These are phyloP conservation scores for Megaceryle alcyon DNA, from an alignment of 2,797 vertebrate genomes.

Conservation along the genomic window DNA sequence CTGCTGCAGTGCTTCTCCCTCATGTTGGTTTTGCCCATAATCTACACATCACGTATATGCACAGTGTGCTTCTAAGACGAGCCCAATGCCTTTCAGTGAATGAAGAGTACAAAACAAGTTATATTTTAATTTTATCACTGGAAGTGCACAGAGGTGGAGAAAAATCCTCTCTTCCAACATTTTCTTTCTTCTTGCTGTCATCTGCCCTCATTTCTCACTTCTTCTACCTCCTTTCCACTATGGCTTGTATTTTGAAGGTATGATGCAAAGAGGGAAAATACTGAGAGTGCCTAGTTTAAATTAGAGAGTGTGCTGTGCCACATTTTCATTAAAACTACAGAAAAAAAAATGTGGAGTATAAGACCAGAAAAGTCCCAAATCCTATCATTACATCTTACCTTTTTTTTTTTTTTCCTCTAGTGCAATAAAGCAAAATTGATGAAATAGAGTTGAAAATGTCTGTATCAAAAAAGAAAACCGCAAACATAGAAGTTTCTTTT, in stretches of 20 bases:
- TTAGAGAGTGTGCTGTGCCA: slow-evolving; percentile 52
- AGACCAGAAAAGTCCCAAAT: slow-evolving; percentile 72
- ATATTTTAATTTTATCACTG: background rate
- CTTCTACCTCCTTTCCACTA: background rate
- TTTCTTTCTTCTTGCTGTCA: slow-evolving; percentile 39
- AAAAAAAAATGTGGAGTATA: slow-evolving; percentile 61
- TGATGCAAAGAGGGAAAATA: slow-evolving; percentile 64
- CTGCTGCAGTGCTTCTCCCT: background rate
- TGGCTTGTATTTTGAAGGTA: slow-evolving; percentile 63
- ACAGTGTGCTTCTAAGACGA: background rate
- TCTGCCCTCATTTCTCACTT: slow-evolving; percentile 12
- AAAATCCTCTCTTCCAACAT: background rate
- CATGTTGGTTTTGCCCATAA: background rate
- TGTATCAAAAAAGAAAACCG: slow-evolving; percentile 55
- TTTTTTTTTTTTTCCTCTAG: slow-evolving; percentile 55
- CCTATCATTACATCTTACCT: slow-evolving; percentile 65
- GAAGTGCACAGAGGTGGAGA: background rate
- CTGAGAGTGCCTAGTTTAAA: slow-evolving; percentile 67
- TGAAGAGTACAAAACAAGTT: background rate
- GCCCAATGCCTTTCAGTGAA: background rate
- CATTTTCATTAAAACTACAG: slow-evolving; percentile 65
- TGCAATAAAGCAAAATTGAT: slow-evolving; percentile 77
- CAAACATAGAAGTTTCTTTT: slow-evolving; percentile 7
- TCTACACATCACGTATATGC: background rate
- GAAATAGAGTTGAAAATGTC: slow-evolving; percentile 72